Conservation (phyloP, 2,113 vertebrate genomes). For the Columba janthina region DNA sequence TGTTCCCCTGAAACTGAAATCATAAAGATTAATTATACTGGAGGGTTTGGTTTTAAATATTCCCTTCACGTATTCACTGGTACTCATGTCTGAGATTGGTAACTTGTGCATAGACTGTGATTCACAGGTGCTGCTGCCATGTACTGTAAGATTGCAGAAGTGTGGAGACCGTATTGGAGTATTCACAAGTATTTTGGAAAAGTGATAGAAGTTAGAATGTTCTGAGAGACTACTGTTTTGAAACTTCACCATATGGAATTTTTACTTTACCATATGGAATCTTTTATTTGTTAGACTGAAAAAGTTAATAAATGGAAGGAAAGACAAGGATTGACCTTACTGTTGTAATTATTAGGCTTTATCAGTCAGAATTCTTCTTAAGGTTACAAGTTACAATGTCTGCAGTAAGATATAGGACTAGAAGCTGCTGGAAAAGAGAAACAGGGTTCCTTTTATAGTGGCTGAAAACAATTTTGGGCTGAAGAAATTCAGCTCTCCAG, state of each 20-base stretch:
- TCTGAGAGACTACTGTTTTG: neutral
- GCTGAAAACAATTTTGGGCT: neutral
- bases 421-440: neutral
- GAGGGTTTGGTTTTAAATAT: neutral
- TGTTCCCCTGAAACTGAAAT: neutral
- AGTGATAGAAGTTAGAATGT: neutral
- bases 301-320: neutral
- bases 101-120: accelerated
- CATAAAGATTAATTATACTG: neutral
- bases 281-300: neutral
- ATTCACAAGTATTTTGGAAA: neutral
- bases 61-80: neutral
- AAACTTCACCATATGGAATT: neutral
- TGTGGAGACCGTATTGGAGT: neutral
- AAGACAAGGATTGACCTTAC: neutral
- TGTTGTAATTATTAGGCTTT: neutral
- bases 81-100: neutral
- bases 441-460: neutral
- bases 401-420: neutral
- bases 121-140: neutral
- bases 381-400: neutral
- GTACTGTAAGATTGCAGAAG: neutral
- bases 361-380: neutral
- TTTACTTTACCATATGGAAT: neutral
- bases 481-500: neutral